Conservation (phyloP, 2,113 vertebrate species). For the Neodontobutis hainanensis region DNA sequence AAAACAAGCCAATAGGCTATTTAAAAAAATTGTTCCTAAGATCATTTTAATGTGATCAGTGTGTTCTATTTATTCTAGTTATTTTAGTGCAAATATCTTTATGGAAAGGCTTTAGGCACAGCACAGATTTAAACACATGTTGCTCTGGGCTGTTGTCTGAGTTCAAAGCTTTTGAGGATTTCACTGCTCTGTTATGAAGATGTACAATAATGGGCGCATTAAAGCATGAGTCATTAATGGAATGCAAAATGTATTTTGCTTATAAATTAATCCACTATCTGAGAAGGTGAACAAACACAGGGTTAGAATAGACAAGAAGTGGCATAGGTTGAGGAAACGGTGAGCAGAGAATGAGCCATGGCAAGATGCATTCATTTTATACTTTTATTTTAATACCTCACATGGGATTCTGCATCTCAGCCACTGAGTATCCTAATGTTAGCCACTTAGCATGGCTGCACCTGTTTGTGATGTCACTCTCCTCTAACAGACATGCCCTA, state of each 20-base stretch:
- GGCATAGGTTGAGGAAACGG: too few species aligned
- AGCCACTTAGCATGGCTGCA: too few species aligned
- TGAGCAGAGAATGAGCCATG: too few species aligned
- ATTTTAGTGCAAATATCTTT: conserved; percentile 35
- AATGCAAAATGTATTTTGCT: too few species aligned
- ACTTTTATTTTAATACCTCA: too few species aligned
- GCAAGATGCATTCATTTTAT: too few species aligned
- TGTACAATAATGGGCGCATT: conserved; percentile 15
- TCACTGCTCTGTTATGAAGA: background rate
- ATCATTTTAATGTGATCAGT: conserved; percentile 14
- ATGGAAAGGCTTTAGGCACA: conserved; percentile 5
- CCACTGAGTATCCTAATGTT: too few species aligned
- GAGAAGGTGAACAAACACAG: too few species aligned
- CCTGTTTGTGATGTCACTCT: too few species aligned
- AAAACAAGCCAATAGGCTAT: conserved; percentile 36
- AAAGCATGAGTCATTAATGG: conserved; percentile 17
- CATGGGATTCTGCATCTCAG: too few species aligned
- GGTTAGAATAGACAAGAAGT: too few species aligned
- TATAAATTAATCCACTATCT: too few species aligned
- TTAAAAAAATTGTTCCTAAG: conserved; percentile 36
- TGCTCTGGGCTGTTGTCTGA: conserved; percentile 35
- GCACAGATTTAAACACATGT: conserved; percentile 35
- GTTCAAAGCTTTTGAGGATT: conserved; percentile 26
- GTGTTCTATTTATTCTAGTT: conserved; percentile 23
- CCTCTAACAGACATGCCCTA: background rate